These are phyloP conservation scores for Dromius quadrimaculatus DNA, from an alignment of 2,888 invertebrate species.

Conservation along the genomic window DNA sequence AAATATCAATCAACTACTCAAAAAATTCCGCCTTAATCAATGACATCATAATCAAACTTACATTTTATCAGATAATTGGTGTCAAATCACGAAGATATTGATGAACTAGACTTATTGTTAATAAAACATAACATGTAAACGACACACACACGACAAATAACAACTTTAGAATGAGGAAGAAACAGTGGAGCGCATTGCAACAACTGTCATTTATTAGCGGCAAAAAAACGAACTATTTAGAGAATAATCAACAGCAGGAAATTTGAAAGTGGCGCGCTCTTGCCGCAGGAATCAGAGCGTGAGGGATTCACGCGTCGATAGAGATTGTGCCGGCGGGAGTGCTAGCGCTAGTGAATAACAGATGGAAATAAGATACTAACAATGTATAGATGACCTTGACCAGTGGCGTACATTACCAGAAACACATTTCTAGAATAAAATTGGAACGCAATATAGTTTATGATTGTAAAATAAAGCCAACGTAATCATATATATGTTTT, in stretches of 20 bases:
- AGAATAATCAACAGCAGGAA: constrained; percentile 1
- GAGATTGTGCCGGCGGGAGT: background rate
- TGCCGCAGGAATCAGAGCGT: background rate
- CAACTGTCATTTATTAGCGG: constrained; percentile 25
- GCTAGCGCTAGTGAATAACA: background rate
- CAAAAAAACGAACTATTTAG: constrained; percentile 29
- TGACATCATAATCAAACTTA: constrained; percentile 32
- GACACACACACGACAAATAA: constrained; percentile 45
- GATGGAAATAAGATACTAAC: background rate
- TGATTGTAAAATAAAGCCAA: no score
- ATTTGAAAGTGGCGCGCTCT: background rate
- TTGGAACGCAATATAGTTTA: no score
- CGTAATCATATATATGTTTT: no score
- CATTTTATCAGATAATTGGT: constrained; percentile 48
- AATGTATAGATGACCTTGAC: background rate
- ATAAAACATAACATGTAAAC: constrained; percentile 48
- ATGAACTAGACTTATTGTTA: constrained; percentile 41
- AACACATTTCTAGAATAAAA: no score
- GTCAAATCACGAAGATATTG: constrained; percentile 39
- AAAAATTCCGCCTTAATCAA: background rate
- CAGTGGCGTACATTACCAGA: no score
- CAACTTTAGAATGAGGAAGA: constrained; percentile 52
- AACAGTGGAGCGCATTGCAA: constrained; percentile 44
- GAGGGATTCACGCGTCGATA: background rate
- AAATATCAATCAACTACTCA: constrained; percentile 4